Base-by-base conservation (phyloP, 2,797 vertebrate species). In the Coregonus ussuriensis region DNA sequence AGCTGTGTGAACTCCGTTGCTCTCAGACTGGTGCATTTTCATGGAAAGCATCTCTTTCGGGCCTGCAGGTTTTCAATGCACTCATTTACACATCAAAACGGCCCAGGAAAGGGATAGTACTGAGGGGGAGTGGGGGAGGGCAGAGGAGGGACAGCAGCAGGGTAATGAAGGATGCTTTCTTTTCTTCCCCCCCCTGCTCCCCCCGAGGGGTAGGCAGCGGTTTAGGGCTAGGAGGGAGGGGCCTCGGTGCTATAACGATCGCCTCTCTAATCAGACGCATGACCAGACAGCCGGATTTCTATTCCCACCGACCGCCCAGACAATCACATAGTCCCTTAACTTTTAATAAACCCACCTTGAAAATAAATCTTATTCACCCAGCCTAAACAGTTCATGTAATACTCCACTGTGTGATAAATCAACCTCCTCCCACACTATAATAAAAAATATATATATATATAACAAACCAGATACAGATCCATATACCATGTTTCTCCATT, bases 31-130 rank as follows among this genome's bases (percentile, higher is more conserved):
- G 83, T 4, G 88, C 92, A 93, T 94, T 94, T 94, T 95, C 93
- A 95, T 94, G 93, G 93, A 93, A 94, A 94, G 92, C 92, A 86
- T 93, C 93, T 94, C 93, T 94, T 94, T 93, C 85, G 92, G 91
- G 92, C 91, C 89, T 90, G 92, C 90, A 92, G 93, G 92, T 92
- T 95, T 94, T 94, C 93, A 95, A 94, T 94, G 78, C 16, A 53
- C 93, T 95, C 93, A 95, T 95, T 95, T 94, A 92, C 94, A 95
- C 94, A 95, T 95, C 94, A 95, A 94, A 94, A 94, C 91, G 88
- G 83, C 89, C 81, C 88, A 92, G 92, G 93, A 94, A 94, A 94
- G 92, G 92, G 93, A 94, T 94, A 93, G 93, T 89, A 89, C 93
- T 91, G 85, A 83, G 88, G 89, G 92, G 89, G 90, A 84, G 82